Evolutionary conservation across 2,888 invertebrate species (phyloP).

Genomic region (Pyrrhosoma nymphula): DNA sequence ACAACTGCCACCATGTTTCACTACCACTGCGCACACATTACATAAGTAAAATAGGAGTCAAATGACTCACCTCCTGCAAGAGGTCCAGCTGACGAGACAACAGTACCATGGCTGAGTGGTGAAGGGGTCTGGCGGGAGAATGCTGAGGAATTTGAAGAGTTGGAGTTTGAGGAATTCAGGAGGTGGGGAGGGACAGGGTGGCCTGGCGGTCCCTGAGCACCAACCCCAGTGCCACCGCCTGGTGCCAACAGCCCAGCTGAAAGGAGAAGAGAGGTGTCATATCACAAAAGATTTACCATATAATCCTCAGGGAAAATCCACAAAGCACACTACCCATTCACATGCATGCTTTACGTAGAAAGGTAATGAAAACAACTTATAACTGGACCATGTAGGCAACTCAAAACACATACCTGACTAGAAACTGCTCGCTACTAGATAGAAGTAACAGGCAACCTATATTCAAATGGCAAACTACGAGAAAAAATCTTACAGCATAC

Average conservation of each 20-base stretch:
- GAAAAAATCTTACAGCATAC: too few relatives aligned
- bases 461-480: too few relatives aligned
- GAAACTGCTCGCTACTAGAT: too few relatives aligned
- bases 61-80: constrained; percentile 33
- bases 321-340: neutral
- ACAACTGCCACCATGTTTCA: too few relatives aligned
- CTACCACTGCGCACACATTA: too few relatives aligned
- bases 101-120: constrained; percentile 70
- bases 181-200: constrained; percentile 62
- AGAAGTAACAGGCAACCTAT: too few relatives aligned
- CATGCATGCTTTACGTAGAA: neutral
- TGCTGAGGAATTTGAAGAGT: constrained; percentile 60
- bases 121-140: constrained; percentile 71
- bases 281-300: too few relatives aligned
- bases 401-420: too few relatives aligned
- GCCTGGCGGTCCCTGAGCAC: constrained; percentile 64
- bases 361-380: neutral
- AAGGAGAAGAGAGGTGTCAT: neutral
- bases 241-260: constrained; percentile 65
- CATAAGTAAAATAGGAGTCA: too few relatives aligned
- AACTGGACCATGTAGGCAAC: too few relatives aligned
- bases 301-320: neutral
- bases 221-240: neutral
- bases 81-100: constrained; percentile 66
- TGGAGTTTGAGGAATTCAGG: constrained; percentile 62